Base-by-base conservation (phyloP, 2,888 invertebrate genomes). In the Microchrysa polita region DNA sequence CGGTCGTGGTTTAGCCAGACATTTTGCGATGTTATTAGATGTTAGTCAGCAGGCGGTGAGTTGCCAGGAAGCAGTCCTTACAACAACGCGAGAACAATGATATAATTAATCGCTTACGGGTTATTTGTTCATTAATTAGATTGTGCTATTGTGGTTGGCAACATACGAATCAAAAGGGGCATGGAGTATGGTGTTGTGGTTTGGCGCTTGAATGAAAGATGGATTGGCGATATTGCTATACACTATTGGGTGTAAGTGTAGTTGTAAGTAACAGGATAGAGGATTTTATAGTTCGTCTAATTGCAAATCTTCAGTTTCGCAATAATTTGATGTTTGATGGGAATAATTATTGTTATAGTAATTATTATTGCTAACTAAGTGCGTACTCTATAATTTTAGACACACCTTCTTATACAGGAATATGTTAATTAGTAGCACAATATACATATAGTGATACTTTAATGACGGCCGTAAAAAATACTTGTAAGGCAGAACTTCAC, bases 91-190 rank as follows among this genome's bases (percentile, higher is more conserved):
- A 7, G 16, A 5, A 59, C 59, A 14, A 59, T 14, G 59, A 59
- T 59, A 59, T n/a, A n/a, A 59, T 59, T 59, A 59, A 59, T 59
- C 59, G 59, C 59, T 59, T 59, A 59, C 59, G 59, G 59, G 59
- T 59, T 59, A 59, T 59, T 59, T 59, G 59, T 59, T 59, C 59
- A 59, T 59, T 59, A 59, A 59, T 59, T 59, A 59, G 59, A 59
- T 59, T 59, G 59, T 23, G 23, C 59, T 59, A 23, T 23, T 59
- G 59, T 59, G 59, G 59, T 59, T 23, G 23, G 12, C 20, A 57
- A 5, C 18, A 10, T 57, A 34, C 4, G 27, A 5, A 34, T 2
- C 7, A 5, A 34, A 34, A 34, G 27, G 48, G 16, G 2, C 2
- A n/a, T 2, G 12, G 48, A 48, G 48, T 2, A 7, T 4, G 48